These are phyloP conservation scores for Calidris pygmaea DNA, from an alignment of 2,113 vertebrate species.

Conservation along the genomic window DNA sequence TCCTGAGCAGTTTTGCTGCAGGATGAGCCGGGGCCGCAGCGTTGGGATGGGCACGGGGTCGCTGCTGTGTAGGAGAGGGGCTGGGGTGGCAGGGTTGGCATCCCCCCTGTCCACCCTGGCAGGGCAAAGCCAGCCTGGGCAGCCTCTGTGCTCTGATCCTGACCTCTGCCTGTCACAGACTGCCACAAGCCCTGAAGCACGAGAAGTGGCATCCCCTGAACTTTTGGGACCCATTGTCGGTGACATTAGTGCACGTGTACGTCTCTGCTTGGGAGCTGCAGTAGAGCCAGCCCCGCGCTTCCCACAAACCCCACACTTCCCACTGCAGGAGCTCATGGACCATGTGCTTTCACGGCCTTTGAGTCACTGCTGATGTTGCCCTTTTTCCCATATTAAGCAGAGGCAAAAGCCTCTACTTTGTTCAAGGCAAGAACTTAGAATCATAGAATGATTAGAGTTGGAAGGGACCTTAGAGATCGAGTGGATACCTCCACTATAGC, in stretches of 20 bases:
- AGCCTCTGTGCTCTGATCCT: not conserved
- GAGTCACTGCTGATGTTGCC: not conserved
- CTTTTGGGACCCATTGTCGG: fast-evolving
- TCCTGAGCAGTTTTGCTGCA: not conserved
- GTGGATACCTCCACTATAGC: too few species aligned
- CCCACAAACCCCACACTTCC: not conserved
- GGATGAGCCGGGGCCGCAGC: not conserved
- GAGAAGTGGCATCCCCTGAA: fast-evolving
- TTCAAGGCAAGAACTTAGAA: not conserved
- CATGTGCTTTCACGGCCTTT: not conserved
- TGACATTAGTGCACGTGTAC: not conserved
- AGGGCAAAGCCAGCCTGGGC: not conserved
- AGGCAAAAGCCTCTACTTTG: not conserved
- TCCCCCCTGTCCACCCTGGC: fast-evolving
- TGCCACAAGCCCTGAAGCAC: not conserved
- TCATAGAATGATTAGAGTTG: too few species aligned
- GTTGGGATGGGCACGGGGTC: not conserved
- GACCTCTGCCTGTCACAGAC: too few species aligned
- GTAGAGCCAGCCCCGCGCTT: not conserved
- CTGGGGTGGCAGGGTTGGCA: not conserved
- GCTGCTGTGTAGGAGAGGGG: not conserved
- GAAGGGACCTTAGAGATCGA: too few species aligned
- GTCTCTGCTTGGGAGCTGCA: not conserved
- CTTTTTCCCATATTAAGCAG: not conserved
- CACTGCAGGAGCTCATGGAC: not conserved